These are phyloP conservation scores for Rhinogobio ventralis DNA, from an alignment of 2,797 vertebrate genomes.

Conservation along the genomic window DNA sequence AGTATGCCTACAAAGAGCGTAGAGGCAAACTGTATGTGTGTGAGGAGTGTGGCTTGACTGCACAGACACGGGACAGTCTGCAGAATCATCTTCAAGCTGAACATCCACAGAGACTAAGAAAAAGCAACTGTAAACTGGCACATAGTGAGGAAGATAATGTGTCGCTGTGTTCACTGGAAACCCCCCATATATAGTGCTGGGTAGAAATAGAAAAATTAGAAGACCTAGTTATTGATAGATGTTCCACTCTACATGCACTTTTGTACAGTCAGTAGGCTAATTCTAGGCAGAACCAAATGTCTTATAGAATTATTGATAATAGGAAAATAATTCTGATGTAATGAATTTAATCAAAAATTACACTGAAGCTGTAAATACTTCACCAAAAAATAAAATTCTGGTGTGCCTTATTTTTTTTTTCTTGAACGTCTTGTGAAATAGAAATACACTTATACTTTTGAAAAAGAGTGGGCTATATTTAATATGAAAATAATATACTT, in stretches of 20 bases:
- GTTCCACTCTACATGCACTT: background rate
- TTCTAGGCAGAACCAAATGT: background rate
- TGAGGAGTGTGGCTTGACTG: slow-evolving; percentile 84
- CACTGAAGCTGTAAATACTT: background rate
- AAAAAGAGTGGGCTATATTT: background rate
- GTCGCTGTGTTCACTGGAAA: slow-evolving; percentile 22
- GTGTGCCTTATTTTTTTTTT: background rate
- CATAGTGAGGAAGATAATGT: background rate
- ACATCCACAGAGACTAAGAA: slow-evolving; percentile 73
- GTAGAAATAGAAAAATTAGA: background rate
- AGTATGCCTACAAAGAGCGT: slow-evolving; percentile 83
- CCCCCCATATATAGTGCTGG: background rate
- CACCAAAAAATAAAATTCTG: background rate
- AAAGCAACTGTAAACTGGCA: slow-evolving; percentile 14
- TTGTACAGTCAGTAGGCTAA: slow-evolving; percentile 6
- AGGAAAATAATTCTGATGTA: background rate
- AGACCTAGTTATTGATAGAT: background rate
- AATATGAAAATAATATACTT: background rate
- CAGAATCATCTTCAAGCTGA: slow-evolving; percentile 75
- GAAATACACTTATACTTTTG: background rate
- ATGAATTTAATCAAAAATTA: background rate
- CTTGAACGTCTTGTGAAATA: background rate
- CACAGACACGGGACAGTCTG: slow-evolving; percentile 81
- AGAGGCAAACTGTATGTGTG: slow-evolving; percentile 85
- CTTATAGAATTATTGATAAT: background rate